Evolutionary conservation across 2,888 invertebrate species (phyloP).

Genomic region (Belgica antarctica): DNA sequence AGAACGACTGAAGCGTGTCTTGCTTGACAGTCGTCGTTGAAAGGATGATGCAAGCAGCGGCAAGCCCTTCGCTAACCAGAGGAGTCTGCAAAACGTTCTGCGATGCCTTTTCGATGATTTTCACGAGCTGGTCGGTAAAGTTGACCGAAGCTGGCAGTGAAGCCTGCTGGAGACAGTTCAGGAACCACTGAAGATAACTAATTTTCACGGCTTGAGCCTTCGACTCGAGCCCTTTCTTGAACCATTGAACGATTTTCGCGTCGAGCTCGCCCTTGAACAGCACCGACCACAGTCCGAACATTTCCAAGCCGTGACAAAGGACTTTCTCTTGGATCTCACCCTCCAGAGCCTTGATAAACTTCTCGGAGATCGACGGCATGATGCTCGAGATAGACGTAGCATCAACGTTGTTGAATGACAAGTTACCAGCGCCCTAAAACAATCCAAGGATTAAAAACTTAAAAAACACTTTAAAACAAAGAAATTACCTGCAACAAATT

Average conservation of each 20-base stretch:
- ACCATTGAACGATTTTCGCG: conserved; percentile 62
- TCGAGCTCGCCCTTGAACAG: conserved; percentile 67
- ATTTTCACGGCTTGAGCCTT: conserved; percentile 76
- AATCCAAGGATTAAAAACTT: background rate
- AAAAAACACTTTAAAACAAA: conserved; percentile 11
- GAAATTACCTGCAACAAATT: conserved; percentile 69
- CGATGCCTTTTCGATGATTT: conserved; percentile 71
- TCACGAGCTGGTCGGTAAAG: conserved; percentile 64
- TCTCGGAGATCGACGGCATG: conserved; percentile 63
- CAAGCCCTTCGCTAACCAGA: conserved; percentile 69
- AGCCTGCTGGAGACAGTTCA: conserved; percentile 63
- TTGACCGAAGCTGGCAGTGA: conserved; percentile 54
- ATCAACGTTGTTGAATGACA: conserved; percentile 68
- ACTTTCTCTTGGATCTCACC: conserved; percentile 92
- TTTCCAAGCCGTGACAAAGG: conserved; percentile 74
- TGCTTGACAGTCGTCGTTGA: conserved; percentile 59
- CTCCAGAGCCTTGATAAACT: conserved; percentile 76
- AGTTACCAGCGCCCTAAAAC: conserved; percentile 66
- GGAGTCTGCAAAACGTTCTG: conserved; percentile 71
- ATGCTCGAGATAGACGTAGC: conserved; percentile 60
- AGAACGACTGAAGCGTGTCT: conserved; percentile 59
- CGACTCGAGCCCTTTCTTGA: conserved; percentile 70
- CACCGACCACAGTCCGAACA: conserved; percentile 75
- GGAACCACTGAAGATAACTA: conserved; percentile 74
- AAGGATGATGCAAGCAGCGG: conserved; percentile 66